Evolutionary conservation across 2,888 invertebrate species (phyloP).

Genomic region (Morpho helenor): DNA sequence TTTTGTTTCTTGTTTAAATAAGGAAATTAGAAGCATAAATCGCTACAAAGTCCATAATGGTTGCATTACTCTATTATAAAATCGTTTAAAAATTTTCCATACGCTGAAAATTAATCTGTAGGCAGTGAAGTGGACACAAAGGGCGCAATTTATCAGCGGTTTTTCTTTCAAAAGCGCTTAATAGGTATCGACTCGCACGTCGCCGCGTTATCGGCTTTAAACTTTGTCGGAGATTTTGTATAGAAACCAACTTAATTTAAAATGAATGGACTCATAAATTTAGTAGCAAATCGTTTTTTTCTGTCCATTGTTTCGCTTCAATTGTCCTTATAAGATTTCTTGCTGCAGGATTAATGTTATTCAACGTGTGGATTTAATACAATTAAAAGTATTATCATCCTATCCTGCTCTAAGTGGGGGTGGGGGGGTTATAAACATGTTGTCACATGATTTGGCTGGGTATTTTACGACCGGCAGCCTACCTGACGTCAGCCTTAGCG

Average conservation of each 20-base stretch:
- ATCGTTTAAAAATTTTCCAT: constrained; percentile 11
- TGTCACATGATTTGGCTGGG: too few species aligned
- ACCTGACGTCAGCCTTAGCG: too few species aligned
- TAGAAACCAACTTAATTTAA: neutral
- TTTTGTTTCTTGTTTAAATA: neutral
- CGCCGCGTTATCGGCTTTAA: constrained; percentile 15
- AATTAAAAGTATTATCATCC: too few species aligned
- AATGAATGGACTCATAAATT: neutral
- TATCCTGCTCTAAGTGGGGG: too few species aligned
- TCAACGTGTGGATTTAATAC: too few species aligned
- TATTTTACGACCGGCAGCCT: too few species aligned
- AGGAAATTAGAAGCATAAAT: neutral
- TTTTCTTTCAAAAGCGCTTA: constrained; percentile 27
- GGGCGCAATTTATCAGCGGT: constrained; percentile 30
- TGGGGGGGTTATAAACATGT: too few species aligned
- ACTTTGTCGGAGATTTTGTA: constrained; percentile 5
- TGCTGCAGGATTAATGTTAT: too few species aligned
- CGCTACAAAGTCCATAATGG: neutral
- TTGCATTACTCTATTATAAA: neutral
- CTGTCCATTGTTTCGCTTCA: too few species aligned
- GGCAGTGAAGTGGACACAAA: constrained; percentile 21
- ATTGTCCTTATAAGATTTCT: too few species aligned
- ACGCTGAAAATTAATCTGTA: constrained; percentile 17
- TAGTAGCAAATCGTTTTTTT: neutral
- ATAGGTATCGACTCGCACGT: constrained; percentile 20